Percentiles rank a stretch among this genome's conserved stretches.
Conservation (phyloP, 2,113 vertebrate genomes). For the Nesoenas mayeri region DNA sequence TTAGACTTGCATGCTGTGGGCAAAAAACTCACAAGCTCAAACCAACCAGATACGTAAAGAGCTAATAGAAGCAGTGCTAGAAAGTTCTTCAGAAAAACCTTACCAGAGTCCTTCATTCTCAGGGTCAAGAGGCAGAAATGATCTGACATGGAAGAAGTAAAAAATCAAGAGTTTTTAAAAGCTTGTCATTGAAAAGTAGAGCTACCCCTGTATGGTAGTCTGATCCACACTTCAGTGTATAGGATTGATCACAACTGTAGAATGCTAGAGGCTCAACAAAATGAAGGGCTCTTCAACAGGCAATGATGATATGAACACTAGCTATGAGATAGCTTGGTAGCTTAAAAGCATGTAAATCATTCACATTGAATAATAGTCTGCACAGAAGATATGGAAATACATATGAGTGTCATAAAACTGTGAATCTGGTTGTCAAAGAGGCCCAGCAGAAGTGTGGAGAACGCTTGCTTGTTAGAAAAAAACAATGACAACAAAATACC, state of each 20-base stretch:
- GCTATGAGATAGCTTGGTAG: not conserved
- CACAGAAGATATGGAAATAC: not conserved
- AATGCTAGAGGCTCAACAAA: not conserved
- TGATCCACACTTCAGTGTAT: not conserved
- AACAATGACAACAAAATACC: not conserved
- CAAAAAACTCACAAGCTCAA: not conserved
- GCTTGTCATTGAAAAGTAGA: not conserved
- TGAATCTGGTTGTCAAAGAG: not conserved
- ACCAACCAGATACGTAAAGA: not conserved
- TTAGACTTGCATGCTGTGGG: not conserved
- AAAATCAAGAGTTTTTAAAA: not conserved
- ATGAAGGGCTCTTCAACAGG: not conserved
- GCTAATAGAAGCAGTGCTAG: not conserved
- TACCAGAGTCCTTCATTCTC: not conserved
- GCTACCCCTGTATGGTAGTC: not conserved
- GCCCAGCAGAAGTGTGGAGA: not conserved
- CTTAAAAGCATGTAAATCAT: not conserved
- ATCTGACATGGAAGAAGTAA: not conserved
- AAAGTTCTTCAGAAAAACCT: not conserved
- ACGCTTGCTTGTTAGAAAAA: not conserved
- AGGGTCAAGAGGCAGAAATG: not conserved
- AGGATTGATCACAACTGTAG: fast-evolving
- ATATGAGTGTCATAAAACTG: not conserved
- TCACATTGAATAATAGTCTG: not conserved
- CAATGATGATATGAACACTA: not conserved